Evolutionary conservation across 2,888 invertebrate species (phyloP).

Genomic region (Linnaemya tessellans): DNA sequence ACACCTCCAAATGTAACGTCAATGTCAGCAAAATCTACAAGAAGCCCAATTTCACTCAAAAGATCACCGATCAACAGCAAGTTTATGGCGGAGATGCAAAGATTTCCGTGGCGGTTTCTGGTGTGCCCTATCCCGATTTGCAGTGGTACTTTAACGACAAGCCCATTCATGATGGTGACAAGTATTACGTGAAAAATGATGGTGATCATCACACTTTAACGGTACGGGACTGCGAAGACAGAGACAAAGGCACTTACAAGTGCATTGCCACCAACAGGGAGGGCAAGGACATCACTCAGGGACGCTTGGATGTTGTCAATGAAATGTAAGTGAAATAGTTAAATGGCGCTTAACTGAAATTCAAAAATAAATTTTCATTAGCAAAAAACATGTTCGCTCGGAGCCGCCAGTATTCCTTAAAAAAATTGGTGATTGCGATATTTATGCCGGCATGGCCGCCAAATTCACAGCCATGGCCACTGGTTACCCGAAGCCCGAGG

Average conservation of each 20-base stretch:
- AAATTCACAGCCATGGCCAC: constrained; percentile 97
- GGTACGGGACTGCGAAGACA: constrained; percentile 87
- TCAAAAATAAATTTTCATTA: constrained; percentile 77
- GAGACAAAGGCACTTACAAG: constrained; percentile 89
- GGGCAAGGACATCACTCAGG: constrained; percentile 90
- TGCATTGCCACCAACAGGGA: constrained; percentile 92
- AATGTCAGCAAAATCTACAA: constrained; percentile 91
- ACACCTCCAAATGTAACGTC: constrained; percentile 87
- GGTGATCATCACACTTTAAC: constrained; percentile 91
- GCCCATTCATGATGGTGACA: constrained; percentile 87
- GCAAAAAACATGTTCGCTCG: constrained; percentile 88
- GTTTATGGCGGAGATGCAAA: constrained; percentile 91
- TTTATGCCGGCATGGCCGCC: constrained; percentile 93
- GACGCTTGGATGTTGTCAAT: constrained; percentile 90
- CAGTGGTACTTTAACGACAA: constrained; percentile 94
- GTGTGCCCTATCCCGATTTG: constrained; percentile 92
- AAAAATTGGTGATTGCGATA: constrained; percentile 93
- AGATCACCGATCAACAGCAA: constrained; percentile 85
- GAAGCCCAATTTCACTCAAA: constrained; percentile 91
- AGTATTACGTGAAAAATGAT: constrained; percentile 90
- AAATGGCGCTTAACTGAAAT: background rate
- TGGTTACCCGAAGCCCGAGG: constrained; percentile 93
- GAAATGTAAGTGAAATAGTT: constrained; percentile 87
- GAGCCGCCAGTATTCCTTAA: constrained; percentile 95
- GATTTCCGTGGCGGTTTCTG: constrained; percentile 91